Evolutionary conservation across 2,888 invertebrate species (phyloP).

Genomic region (Tetranychus truncatus): DNA sequence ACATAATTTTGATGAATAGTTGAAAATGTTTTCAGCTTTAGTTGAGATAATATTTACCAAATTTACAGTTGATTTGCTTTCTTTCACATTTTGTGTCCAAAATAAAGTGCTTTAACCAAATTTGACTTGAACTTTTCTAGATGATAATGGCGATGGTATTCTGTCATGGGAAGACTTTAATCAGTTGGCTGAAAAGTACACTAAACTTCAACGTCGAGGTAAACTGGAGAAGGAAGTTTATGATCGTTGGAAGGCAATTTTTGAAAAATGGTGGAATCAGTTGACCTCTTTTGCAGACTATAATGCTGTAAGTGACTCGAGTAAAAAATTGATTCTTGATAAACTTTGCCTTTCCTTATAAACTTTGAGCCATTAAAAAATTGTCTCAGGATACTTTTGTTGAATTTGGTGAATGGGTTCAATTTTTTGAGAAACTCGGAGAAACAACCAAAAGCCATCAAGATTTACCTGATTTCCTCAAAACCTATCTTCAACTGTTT

Average conservation of each 20-base stretch:
- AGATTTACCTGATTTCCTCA: slow-evolving; percentile 29
- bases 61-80: no score
- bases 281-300: slow-evolving; percentile 28
- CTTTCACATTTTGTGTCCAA: not conserved
- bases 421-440: slow-evolving; percentile 29
- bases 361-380: not conserved
- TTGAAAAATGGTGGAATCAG: slow-evolving; percentile 30
- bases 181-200: slow-evolving; percentile 31
- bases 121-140: slow-evolving; percentile 25
- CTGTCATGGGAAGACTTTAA: slow-evolving; percentile 35
- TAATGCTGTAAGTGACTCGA: slow-evolving; percentile 26
- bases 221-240: slow-evolving; percentile 29
- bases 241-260: slow-evolving; percentile 29
- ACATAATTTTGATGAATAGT: no score
- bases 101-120: not conserved
- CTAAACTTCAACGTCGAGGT: slow-evolving; percentile 29
- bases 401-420: slow-evolving; percentile 30
- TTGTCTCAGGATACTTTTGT: slow-evolving; percentile 27
- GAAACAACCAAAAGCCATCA: slow-evolving; percentile 27
- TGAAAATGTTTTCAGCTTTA: no score
- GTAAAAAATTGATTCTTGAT: not conserved
- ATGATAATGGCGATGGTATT: slow-evolving; percentile 33
- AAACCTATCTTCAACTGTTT: slow-evolving; percentile 29
- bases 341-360: not conserved
- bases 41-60: no score